Conservation (phyloP, 2,888 invertebrate species). For the Drosophila antonietae region DNA sequence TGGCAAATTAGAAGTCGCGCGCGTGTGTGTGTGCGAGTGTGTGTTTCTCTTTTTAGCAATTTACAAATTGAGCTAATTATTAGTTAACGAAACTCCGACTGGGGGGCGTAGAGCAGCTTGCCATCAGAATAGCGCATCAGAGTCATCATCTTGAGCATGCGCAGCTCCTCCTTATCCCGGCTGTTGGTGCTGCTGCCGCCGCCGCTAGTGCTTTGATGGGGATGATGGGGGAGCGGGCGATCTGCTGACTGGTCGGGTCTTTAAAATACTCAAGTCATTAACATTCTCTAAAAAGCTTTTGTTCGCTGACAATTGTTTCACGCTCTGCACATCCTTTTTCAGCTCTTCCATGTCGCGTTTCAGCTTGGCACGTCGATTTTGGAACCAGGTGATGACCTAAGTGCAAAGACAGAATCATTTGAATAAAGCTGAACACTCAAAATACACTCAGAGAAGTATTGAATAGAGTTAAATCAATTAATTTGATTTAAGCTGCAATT, state of each 20-base stretch:
- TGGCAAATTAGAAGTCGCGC: constrained; percentile 53
- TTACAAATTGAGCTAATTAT: constrained; percentile 62
- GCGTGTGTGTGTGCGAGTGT: constrained; percentile 19
- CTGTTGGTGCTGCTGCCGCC: constrained; percentile 26
- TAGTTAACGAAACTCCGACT: constrained; percentile 23
- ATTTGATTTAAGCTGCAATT: background rate
- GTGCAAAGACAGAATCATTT: background rate
- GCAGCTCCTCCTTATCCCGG: constrained; percentile 83
- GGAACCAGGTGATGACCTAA: constrained; percentile 98
- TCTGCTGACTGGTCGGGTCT: constrained; percentile 91
- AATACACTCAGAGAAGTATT: constrained; percentile 1
- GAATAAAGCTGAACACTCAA: background rate
- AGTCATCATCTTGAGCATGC: constrained; percentile 83
- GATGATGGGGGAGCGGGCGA: constrained; percentile 48
- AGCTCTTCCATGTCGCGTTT: constrained; percentile 98
- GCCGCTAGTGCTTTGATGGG: constrained; percentile 34
- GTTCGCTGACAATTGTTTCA: constrained; percentile 94
- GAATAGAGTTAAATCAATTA: background rate
- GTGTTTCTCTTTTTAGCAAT: constrained; percentile 25
- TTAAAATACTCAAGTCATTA: constrained; percentile 94
- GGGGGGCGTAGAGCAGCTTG: constrained; percentile 62
- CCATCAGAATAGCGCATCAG: constrained; percentile 82
- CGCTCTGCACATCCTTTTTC: constrained; percentile 97
- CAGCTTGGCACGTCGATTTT: constrained; percentile 95
- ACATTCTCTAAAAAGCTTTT: constrained; percentile 96